Evolutionary conservation across 2,888 invertebrate species (phyloP), one percentile per base, ranked within the genome.

Genomic region (Thysanoteuthis rhombus): DNA sequence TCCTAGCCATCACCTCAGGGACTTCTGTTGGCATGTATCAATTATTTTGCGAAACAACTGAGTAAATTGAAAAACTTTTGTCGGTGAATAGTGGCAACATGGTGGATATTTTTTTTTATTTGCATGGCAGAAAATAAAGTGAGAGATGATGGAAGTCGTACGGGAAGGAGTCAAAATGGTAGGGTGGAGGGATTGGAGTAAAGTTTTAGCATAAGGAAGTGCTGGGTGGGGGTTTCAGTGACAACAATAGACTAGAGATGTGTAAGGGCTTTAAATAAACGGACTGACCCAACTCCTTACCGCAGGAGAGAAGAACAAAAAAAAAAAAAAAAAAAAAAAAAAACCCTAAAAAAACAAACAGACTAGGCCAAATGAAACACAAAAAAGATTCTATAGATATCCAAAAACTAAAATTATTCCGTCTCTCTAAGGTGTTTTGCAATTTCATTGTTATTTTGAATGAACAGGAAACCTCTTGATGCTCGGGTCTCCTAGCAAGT

Each of bases 1-100:
- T 75, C 32, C 16, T 75, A n/a, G 75, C 19, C n/a, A 75, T 75
- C 75, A 75, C 75, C 75, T 75, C n/a, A n/a, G 75, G 75, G 75
- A 75, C 75, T n/a, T 75, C n/a, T 75, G 75, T 75, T 75, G 75
- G 75, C 75, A 75, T 75, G 75, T 75, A 75, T 75, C 75, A 75
- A 75, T 75, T 75, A 75, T 75, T 75, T 75, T 75, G n/a, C 75
- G 16, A 75, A 75, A 75, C 75, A 75, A 75, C 75, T 75, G 75
- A n/a, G 75, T n/a, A 75, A 75, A 75, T 75, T 75, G 75, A 75
- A 75, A 75, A 75, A 75, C 75, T 75, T 75, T 75, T 75, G 75
- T 75, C 75, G 16, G n/a, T 75, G 75, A 75, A 75, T n/a, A 75
- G 75, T 36, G 75, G 75, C 75, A 75, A n/a, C 36, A 75, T 75